A percentile compares a stretch with the other conserved stretches of the same genome.
phyloP scores from a whole-genome alignment of 2,113 vertebrate genomes.

The Anguilla rostrata region DNA sequence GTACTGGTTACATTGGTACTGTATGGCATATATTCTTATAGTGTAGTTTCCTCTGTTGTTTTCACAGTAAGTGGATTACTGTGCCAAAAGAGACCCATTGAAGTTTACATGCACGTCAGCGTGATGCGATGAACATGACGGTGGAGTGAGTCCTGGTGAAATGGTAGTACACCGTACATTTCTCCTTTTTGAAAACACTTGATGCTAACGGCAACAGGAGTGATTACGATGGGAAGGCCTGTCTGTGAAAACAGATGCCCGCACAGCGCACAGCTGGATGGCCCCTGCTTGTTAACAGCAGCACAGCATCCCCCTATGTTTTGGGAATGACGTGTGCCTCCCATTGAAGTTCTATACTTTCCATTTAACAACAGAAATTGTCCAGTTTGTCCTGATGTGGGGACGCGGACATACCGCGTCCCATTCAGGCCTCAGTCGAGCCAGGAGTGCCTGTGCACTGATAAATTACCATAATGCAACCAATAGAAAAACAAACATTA shows the following conservation, averaged over 20 bases:
- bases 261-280: background rate
- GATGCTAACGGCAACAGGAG: background rate
- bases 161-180: background rate
- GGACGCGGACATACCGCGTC: too few relatives aligned
- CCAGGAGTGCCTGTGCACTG: too few relatives aligned
- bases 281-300: conserved; percentile 10
- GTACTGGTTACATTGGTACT: background rate
- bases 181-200: background rate
- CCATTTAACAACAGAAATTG: background rate
- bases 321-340: conserved; percentile 11
- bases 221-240: background rate
- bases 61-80: background rate
- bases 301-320: conserved; percentile 5
- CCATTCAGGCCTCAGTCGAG: too few relatives aligned
- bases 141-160: background rate
- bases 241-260: background rate
- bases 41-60: background rate
- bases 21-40: background rate
- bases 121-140: background rate
- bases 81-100: background rate
- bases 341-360: conserved; percentile 6
- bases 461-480: too few relatives aligned
- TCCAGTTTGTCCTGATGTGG: background rate
- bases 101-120: background rate
- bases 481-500: too few relatives aligned